phyloP scores from a whole-genome alignment of 2,888 invertebrate genomes.

The Caenorhabditis sinica region DNA sequence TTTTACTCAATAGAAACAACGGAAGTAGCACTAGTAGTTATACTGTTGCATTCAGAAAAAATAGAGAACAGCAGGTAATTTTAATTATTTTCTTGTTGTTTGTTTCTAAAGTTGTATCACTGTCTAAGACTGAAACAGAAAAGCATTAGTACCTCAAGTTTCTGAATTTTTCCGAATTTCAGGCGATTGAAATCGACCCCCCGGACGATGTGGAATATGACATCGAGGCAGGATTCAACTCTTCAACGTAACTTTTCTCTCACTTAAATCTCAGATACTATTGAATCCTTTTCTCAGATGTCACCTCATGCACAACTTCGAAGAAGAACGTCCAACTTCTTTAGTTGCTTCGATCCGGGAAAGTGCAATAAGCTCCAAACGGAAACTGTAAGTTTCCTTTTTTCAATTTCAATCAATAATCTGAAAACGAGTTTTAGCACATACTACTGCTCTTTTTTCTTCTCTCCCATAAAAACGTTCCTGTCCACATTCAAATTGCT shows the following conservation, averaged over 20 bases:
- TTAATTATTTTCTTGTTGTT: neutral
- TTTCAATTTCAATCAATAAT: neutral
- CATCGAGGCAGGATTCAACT: constrained; percentile 57
- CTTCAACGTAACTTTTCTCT: constrained; percentile 45
- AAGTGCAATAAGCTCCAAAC: constrained; percentile 62
- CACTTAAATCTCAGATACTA: neutral
- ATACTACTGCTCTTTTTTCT: constrained; percentile 66
- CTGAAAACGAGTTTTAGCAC: constrained; percentile 50
- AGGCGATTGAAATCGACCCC: constrained; percentile 65
- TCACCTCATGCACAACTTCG: constrained; percentile 70
- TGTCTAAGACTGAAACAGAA: neutral
- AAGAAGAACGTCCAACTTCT: constrained; percentile 68
- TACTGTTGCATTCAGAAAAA: constrained; percentile 42
- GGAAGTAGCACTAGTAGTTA: constrained; percentile 42
- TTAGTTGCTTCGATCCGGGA: constrained; percentile 64
- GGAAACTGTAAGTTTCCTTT: constrained; percentile 64
- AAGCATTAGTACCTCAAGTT: neutral
- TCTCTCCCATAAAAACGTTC: constrained; percentile 58
- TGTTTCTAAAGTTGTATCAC: neutral
- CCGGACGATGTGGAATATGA: constrained; percentile 52
- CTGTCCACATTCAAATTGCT: constrained; percentile 69
- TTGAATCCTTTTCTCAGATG: constrained; percentile 42
- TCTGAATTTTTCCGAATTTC: constrained; percentile 12
- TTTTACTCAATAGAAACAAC: constrained; percentile 44
- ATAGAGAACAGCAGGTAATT: constrained; percentile 51